phyloP scores from a whole-genome alignment of 1,140 invertebrate genomes.

The Coptotermes formosanus region DNA sequence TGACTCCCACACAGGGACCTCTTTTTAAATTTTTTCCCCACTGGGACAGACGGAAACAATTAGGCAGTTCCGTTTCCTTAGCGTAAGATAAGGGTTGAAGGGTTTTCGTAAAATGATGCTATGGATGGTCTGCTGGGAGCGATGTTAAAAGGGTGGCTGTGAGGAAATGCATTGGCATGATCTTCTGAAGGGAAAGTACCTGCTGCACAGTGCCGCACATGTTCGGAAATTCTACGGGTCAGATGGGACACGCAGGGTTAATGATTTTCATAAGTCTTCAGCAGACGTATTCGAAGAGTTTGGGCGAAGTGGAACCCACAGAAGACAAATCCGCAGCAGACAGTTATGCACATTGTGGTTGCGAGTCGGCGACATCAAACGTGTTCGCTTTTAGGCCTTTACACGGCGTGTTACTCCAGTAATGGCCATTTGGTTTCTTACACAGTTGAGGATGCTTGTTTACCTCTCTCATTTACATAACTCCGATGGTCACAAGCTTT shows the following conservation, averaged over 20 bases:
- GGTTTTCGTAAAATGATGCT: neutral
- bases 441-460: too few species aligned
- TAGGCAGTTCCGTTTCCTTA: conserved; percentile 5
- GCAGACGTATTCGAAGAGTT: neutral
- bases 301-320: neutral
- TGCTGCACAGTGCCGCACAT: neutral
- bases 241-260: neutral
- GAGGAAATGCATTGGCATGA: neutral
- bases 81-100: neutral
- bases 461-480: too few species aligned
- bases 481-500: too few species aligned
- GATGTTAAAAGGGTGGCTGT: neutral
- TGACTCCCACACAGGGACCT: neutral
- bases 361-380: too few species aligned
- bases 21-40: neutral
- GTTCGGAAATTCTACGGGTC: neutral
- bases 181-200: neutral
- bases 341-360: too few species aligned
- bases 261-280: neutral
- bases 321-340: too few species aligned
- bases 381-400: too few species aligned
- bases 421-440: too few species aligned
- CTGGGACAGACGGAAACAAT: neutral
- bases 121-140: neutral
- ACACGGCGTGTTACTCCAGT: too few species aligned